Evolutionary conservation across 2,888 invertebrate genomes (phyloP), one percentile per base, ranked within the genome.

Genomic region (Heliconius erato): DNA sequence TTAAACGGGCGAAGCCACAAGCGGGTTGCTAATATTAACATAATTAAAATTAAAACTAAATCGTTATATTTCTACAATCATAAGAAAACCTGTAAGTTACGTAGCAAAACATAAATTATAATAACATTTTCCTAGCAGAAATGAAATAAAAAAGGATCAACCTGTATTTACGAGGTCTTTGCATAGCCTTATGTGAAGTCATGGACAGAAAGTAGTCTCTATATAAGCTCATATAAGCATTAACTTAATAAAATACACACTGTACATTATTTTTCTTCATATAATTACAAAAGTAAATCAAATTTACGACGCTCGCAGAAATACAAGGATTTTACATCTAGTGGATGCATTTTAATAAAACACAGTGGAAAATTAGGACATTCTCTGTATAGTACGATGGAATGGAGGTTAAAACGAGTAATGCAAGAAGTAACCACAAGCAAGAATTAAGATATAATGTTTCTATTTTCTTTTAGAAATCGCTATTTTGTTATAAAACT

Each of bases 301-400:
- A 78, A 78, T 78, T 78, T 78, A 78, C 78, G 78, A 67, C 67
- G 78, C 78, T 49, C 35, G 76, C 63, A 67, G 78, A 67, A 78
- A 40, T 67, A 78, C 78, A 78, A 78, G 78, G 49, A 67, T 78
- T 78, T 78, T 67, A 78, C 78, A 78, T 78, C 78, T 67, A 28
- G 78, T 67, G 65, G 65, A 78, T 78, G 67, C 67, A 78, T 78
- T 78, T 78, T 78, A 78, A 78, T 78, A 78, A 78, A 78, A 78
- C 77, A 78, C 19, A 49, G 44, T 78, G 23, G 28, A 72, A 78
- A 81, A 81, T 78, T 81, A 81, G 71, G 78, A 78, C 72, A 72
- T 78, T 78, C 59, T 78, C 78, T 9, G 63, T 65, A 78, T 71
- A 71, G 28, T 80, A 26, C 6, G 35, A 72, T 44, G 71, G 71